Evolutionary conservation across 2,888 invertebrate genomes (phyloP).

Genomic region (Drosophila subsilvestris): DNA sequence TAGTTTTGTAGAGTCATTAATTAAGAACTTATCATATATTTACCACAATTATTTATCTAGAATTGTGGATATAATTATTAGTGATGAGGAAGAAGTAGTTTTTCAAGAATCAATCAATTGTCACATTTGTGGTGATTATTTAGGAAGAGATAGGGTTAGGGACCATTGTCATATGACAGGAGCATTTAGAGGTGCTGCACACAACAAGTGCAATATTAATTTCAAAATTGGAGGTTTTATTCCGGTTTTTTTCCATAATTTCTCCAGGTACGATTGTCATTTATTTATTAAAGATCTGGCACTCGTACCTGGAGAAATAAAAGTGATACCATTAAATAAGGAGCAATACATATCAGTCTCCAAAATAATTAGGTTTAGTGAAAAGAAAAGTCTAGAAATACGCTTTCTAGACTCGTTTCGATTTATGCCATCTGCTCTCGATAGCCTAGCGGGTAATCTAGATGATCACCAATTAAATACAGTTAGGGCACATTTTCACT

Average conservation of each 20-base stretch:
- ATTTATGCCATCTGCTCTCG: constrained; percentile 1
- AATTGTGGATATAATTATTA: no score
- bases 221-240: constrained; percentile 2
- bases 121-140: no score
- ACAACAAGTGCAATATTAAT: constrained; percentile 14
- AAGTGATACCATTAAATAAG: no score
- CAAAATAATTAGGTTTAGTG: no score
- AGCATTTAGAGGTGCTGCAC: constrained; percentile 18
- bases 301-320: no score
- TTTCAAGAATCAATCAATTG: no score
- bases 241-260: constrained; percentile 12
- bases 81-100: no score
- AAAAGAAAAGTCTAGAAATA: background rate
- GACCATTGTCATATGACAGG: constrained; percentile 41
- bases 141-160: background rate
- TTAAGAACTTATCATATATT: no score
- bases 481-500: background rate
- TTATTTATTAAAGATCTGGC: no score
- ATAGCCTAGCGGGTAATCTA: constrained; percentile 3
- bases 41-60: no score
- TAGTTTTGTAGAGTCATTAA: no score
- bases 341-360: no score
- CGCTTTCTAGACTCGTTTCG: constrained; percentile 11
- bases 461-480: background rate
- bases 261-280: constrained; percentile 8